Evolutionary conservation across 2,113 vertebrate genomes (phyloP), one percentile per base, ranked within the genome.

Genomic region (Saguinus midas): DNA sequence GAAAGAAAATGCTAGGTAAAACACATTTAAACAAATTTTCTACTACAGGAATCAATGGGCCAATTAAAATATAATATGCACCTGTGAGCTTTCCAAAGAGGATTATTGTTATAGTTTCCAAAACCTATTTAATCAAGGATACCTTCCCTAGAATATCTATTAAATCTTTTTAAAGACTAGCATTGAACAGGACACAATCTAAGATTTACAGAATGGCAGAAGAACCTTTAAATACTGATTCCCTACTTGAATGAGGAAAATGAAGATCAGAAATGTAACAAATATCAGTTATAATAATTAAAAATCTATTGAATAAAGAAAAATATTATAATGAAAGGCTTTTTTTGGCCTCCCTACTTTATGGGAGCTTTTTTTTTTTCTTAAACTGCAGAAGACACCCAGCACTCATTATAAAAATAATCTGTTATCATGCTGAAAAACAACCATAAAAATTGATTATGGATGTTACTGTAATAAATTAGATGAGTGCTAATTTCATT

Each of bases 51-150:
- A 95, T 91, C 40, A 12, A 6, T 20, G 23, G 21, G 64, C 18
- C 35, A 91, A 58, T 97, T 94, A 94, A 87, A 90, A 84, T 87
- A 87, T 76, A 94, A 86, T 73, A 45, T 21, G 8, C 27, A 91
- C 2, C 3, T 81, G 48, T 82, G 10, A 96, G 68, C 21, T 52
- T 94, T 12, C n/a, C 48, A 66, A 80, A 81, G 72, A 95, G 9
- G 45, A 85, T 80, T 88, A 93, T 2, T 87, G 17, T 70, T 83
- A 85, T 5, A 82, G 20, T 85, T 96, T 43, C 27, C 37, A 52
- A 95, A 89, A 82, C 92, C 78, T 92, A 83, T 52, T 95, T 84
- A 95, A 70, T 78, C 61, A 94, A 92, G 58, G 16, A 82, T 84
- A 23, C 6, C 14, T 61, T 82, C 61, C 82, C 23, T 14, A n/a